Evolutionary conservation across 2,888 invertebrate genomes (phyloP).

Genomic region (Poecilobothrus nobilitatus): DNA sequence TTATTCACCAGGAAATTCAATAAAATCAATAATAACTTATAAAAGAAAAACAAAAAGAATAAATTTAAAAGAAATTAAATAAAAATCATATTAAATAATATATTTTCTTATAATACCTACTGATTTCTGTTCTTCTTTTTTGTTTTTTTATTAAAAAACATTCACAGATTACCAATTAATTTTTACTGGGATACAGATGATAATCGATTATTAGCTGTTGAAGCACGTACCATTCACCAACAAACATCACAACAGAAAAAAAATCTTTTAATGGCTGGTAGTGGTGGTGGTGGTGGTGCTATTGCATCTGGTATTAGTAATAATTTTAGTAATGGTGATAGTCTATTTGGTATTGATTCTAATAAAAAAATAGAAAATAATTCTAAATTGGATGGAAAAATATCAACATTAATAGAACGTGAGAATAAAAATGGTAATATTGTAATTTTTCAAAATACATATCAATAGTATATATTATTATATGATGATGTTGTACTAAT

Average conservation of each 20-base stretch:
- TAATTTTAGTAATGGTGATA: not conserved
- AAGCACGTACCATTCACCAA: constrained; percentile 54
- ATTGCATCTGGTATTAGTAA: not conserved
- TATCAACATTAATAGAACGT: not conserved
- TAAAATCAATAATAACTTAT: too few relatives aligned
- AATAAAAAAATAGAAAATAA: not conserved
- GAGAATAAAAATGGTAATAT: not conserved
- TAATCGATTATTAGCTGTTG: constrained; percentile 74
- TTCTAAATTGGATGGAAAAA: not conserved
- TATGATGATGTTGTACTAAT: constrained; percentile 1
- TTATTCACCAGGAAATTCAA: too few relatives aligned
- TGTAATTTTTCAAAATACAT: not conserved
- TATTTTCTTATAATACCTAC: too few relatives aligned
- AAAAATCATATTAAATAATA: too few relatives aligned
- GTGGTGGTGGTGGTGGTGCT: not conserved
- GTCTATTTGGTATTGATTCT: not conserved
- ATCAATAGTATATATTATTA: not conserved
- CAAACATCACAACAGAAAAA: constrained; percentile 20
- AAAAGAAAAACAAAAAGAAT: too few relatives aligned
- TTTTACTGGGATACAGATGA: constrained; percentile 85
- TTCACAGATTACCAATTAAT: constrained; percentile 51
- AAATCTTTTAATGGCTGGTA: not conserved
- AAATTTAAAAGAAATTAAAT: too few relatives aligned
- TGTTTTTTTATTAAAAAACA: not conserved
- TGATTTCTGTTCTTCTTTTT: not conserved